Evolutionary conservation across 2,888 invertebrate species (phyloP).

Genomic region (Luperina testacea): DNA sequence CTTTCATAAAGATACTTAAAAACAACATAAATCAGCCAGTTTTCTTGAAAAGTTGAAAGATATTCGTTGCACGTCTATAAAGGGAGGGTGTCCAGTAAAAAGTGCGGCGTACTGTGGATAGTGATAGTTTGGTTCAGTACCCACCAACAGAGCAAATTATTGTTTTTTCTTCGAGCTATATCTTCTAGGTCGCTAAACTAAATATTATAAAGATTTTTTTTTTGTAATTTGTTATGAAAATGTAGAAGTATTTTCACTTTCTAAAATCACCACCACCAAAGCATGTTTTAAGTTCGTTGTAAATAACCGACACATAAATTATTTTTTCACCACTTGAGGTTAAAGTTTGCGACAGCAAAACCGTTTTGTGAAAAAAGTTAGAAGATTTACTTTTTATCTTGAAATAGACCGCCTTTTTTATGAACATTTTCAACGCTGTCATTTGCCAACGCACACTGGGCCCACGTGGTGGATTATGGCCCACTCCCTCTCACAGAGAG

Average conservation of each 20-base stretch:
- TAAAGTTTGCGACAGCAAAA: neutral
- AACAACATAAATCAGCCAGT: conserved; percentile 27
- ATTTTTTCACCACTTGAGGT: neutral
- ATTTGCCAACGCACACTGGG: too few species aligned
- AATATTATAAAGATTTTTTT: neutral
- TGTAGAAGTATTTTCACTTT: neutral
- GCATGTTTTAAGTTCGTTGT: neutral
- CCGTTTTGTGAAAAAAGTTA: neutral
- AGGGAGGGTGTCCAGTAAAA: neutral
- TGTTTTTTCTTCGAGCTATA: neutral
- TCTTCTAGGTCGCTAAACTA: neutral
- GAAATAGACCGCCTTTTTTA: neutral
- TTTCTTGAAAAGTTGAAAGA: conserved; percentile 26
- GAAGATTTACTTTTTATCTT: neutral
- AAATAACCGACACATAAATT: neutral
- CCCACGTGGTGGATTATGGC: too few species aligned
- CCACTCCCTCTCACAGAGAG: too few species aligned
- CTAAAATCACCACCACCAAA: neutral
- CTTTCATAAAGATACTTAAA: conserved; percentile 1
- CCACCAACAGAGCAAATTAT: neutral
- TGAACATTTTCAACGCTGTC: neutral
- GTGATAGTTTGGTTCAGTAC: neutral
- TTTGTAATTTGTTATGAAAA: neutral
- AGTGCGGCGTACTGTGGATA: neutral
- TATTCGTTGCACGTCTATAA: conserved; percentile 37